Conservation (phyloP, 2,797 vertebrate species). For the Takifugu rubripes region DNA sequence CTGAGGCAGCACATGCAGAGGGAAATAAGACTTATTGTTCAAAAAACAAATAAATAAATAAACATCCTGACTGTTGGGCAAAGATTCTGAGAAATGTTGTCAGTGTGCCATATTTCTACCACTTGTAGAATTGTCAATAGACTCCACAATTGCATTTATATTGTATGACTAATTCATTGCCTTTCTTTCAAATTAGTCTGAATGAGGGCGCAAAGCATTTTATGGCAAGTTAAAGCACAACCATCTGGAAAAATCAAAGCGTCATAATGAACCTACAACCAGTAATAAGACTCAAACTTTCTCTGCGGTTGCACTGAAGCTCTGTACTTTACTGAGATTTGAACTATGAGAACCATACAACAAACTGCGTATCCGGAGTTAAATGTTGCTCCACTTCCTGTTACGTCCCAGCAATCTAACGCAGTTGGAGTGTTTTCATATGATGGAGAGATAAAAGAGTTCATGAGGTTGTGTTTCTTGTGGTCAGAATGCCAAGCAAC, state of each 20-base stretch:
- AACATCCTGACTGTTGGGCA: neutral
- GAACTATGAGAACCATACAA: neutral
- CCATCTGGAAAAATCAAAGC: constrained; percentile 42
- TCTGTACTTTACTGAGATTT: neutral
- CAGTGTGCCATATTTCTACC: neutral
- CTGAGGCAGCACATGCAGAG: constrained; percentile 8
- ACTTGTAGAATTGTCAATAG: constrained; percentile 5
- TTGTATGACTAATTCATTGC: constrained; percentile 21
- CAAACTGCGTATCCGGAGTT: neutral
- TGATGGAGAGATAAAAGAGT: neutral
- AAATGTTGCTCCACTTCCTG: neutral
- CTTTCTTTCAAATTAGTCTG: constrained; percentile 40
- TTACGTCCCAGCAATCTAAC: neutral
- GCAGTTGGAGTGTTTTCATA: neutral
- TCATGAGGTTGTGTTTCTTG: neutral
- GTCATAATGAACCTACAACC: constrained; percentile 9
- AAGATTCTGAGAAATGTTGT: constrained; percentile 1
- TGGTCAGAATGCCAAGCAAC: neutral
- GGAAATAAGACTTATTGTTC: constrained; percentile 5
- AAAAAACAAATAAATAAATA: constrained; percentile 1
- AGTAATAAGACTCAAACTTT: constrained; percentile 26
- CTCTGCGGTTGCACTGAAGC: constrained; percentile 21
- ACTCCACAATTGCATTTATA: constrained; percentile 1
- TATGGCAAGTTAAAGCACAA: constrained; percentile 37
- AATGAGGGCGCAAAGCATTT: constrained; percentile 24